Percentiles rank a stretch among this genome's conserved stretches.
phyloP scores from a whole-genome alignment of 1,140 invertebrate species.

The Archegozetes longisetosus region DNA sequence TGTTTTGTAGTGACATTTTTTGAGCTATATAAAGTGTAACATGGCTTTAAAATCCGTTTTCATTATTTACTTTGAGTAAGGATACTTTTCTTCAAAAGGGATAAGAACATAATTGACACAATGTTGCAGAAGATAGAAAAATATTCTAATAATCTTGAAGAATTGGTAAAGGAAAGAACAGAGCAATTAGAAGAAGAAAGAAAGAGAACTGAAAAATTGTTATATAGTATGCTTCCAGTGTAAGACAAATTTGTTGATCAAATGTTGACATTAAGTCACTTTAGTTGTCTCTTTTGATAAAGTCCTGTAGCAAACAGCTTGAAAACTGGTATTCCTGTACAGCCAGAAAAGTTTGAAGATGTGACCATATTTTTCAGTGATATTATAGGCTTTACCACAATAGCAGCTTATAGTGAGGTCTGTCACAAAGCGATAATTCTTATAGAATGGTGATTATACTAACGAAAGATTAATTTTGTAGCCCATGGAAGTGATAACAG shows the following conservation, averaged over 20 bases:
- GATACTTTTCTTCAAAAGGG: too few species aligned
- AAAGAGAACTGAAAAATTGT: slow-evolving; percentile 74
- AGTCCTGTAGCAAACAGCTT: background rate
- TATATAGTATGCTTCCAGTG: slow-evolving; percentile 82
- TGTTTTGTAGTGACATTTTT: too few species aligned
- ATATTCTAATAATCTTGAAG: slow-evolving; percentile 85
- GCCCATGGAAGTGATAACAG: background rate
- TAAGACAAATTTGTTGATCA: too few species aligned
- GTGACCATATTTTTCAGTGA: slow-evolving; percentile 44
- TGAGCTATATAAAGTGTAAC: too few species aligned
- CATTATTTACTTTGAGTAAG: too few species aligned
- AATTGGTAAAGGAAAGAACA: slow-evolving; percentile 73
- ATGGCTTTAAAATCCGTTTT: too few species aligned
- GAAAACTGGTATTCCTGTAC: slow-evolving; percentile 54
- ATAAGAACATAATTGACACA: slow-evolving; percentile 81
- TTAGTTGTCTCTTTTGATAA: too few species aligned
- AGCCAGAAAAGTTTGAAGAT: slow-evolving; percentile 36
- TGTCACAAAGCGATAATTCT: too few species aligned
- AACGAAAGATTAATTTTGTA: background rate
- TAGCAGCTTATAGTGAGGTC: slow-evolving; percentile 74
- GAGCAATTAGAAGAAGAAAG: slow-evolving; percentile 75
- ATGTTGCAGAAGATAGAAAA: slow-evolving; percentile 84
- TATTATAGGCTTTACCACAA: slow-evolving; percentile 90
- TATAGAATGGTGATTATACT: slow-evolving; percentile 23
- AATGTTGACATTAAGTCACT: too few species aligned